A percentile compares a stretch with the other conserved stretches of the same genome.
These are phyloP conservation scores for Drosophila quinaria DNA, from an alignment of 2,888 invertebrate genomes.

Conservation along the genomic window DNA sequence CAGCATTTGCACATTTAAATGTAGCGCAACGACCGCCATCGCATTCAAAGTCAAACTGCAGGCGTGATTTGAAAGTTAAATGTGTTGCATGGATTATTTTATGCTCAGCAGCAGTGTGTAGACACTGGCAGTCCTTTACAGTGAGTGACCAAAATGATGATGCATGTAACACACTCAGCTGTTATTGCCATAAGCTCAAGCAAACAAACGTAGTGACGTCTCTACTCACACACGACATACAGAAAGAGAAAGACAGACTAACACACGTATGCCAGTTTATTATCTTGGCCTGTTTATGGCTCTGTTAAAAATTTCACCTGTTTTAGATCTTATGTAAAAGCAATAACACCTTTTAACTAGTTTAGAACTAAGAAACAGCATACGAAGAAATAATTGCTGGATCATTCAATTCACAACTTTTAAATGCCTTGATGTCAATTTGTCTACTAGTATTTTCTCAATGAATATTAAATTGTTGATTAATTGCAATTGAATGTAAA, in stretches of 20 bases:
- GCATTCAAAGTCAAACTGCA: slow-evolving; percentile 12
- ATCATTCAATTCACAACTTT: slow-evolving; percentile 5
- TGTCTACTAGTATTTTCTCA: slow-evolving; percentile 10
- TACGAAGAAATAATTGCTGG: slow-evolving; percentile 5
- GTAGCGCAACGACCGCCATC: slow-evolving; percentile 21
- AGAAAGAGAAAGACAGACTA: background rate
- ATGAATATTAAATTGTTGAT: slow-evolving; percentile 35
- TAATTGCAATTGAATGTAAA: slow-evolving; percentile 35
- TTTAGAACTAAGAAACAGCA: slow-evolving; percentile 4
- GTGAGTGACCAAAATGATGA: slow-evolving; percentile 21
- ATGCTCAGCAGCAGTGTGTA: slow-evolving; percentile 20
- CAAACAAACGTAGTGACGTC: slow-evolving; percentile 22
- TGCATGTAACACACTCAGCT: slow-evolving; percentile 17
- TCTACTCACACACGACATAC: background rate
- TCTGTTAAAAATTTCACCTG: slow-evolving; percentile 30
- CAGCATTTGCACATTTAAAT: slow-evolving; percentile 51
- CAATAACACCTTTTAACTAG: slow-evolving; percentile 8
- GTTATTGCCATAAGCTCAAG: background rate
- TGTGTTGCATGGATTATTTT: background rate
- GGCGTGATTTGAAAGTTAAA: background rate
- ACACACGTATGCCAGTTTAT: slow-evolving; percentile 16
- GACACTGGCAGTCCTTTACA: slow-evolving; percentile 43
- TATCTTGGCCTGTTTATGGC: slow-evolving; percentile 16
- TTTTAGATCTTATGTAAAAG: slow-evolving; percentile 22
- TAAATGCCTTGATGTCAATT: background rate